Base-by-base conservation (phyloP, 1,140 invertebrate genomes). In the Holcopasites calliopsidis region DNA sequence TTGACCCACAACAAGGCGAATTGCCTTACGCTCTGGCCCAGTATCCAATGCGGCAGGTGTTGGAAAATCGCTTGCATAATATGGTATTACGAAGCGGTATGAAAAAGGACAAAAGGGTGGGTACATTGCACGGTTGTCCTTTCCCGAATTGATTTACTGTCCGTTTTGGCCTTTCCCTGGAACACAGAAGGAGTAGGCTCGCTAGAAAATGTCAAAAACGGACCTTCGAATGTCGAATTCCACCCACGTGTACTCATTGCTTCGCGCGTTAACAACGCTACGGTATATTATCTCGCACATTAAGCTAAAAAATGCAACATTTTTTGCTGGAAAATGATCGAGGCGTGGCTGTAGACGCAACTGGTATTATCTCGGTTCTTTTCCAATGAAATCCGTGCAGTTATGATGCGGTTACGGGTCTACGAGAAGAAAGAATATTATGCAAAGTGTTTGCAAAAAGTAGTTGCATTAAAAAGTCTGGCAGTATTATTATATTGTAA, bases 131-230 rank as follows among this genome's bases (percentile, higher is more conserved):
- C 8, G 16, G 40, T 44, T 66, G 50, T 55, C 62, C 50, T 55
- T 54, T 47, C 8, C 1, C 26, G 18, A 62, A 33, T 23, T 42
- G 11, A 8, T n/a, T 66, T n/a, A 38, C 62, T 28, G 21, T 3
- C 0, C 10, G 5, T 40, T 71, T 61, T 21, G 23, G 13, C 33
- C 13, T 68, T 68, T 50, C 16, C 26, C 26, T 1, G 11, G 18
- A 0, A 0, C 1, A 13, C 1, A 0, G 16, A 69, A 75, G 69
- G 42, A 33, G 18, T 42, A 58, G 10, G 0, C 18, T 18, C 4
- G 0, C 1, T 13, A 11, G n/a, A 18, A 64, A 71, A 77, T 64
- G 33, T 54, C 69, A 64, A 60, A 69, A 75, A 31, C 33, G 31
- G 38, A 55, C 13, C 13, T 23, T 33, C 23, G 1, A 10, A 31